Conservation (phyloP, 2,888 invertebrate species). For the Pyrrhosoma nymphula region DNA sequence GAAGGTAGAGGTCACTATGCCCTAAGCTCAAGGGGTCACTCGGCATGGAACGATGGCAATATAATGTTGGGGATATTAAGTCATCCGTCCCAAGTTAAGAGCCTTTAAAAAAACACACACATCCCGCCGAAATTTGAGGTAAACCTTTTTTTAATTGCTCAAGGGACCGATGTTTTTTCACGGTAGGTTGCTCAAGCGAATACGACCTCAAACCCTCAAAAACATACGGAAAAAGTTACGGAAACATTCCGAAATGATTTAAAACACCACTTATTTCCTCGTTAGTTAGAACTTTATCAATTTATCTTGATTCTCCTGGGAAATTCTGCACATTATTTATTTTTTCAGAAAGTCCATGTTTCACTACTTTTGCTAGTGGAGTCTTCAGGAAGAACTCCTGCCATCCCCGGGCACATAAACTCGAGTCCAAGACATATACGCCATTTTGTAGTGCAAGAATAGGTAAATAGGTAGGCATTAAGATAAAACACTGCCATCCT, state of each 20-base stretch:
- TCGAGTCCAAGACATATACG: no score
- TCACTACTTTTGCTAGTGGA: no score
- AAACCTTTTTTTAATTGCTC: neutral
- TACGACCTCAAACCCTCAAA: neutral
- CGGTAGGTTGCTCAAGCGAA: neutral
- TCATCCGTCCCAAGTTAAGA: neutral
- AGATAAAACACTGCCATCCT: no score
- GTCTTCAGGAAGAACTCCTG: no score
- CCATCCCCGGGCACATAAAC: no score
- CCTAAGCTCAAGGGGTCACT: neutral
- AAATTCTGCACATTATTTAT: no score
- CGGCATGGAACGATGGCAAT: neutral
- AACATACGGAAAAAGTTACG: neutral
- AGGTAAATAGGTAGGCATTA: no score
- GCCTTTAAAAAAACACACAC: neutral
- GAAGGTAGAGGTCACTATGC: neutral
- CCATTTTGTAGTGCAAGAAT: no score
- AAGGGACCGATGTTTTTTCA: neutral
- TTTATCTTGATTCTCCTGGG: neutral
- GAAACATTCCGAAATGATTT: neutral
- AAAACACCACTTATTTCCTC: neutral
- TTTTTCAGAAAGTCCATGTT: no score
- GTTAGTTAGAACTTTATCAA: neutral
- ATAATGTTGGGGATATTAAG: neutral
- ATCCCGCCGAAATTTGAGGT: neutral